phyloP scores from a whole-genome alignment of 2,888 invertebrate genomes.

The Euzetes globulus region DNA sequence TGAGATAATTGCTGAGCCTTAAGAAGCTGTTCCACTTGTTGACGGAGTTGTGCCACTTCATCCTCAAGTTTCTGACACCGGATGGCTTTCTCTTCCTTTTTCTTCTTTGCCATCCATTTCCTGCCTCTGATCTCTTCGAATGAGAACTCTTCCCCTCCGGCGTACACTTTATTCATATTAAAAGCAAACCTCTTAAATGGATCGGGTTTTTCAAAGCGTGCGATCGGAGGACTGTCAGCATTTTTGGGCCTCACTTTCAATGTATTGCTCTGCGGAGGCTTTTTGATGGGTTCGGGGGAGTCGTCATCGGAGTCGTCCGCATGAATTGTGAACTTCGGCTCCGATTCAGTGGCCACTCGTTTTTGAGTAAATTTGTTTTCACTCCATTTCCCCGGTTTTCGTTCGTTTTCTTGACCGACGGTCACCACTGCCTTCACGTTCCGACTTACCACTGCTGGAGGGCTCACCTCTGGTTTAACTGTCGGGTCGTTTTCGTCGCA shows the following conservation, averaged over 20 bases:
- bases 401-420: conserved; percentile 59
- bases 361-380: conserved; percentile 46
- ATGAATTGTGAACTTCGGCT: conserved; percentile 43
- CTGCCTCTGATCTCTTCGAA: conserved; percentile 58
- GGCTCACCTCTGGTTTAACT: background rate
- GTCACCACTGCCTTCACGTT: background rate
- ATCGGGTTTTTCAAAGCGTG: conserved; percentile 58
- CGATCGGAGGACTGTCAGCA: conserved; percentile 47
- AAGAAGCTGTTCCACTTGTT: background rate
- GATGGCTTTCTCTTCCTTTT: background rate
- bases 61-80: background rate
- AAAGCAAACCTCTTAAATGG: conserved; percentile 60
- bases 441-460: background rate
- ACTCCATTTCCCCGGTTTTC: conserved; percentile 64
- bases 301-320: conserved; percentile 8
- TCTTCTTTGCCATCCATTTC: conserved; percentile 16
- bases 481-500: conserved; percentile 20
- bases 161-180: conserved; percentile 59
- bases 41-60: conserved; percentile 9
- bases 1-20: background rate
- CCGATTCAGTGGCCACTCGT: conserved; percentile 35
- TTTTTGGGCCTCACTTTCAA: conserved; percentile 22
- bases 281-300: conserved; percentile 27
- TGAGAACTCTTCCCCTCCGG: conserved; percentile 61
- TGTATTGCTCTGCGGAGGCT: conserved; percentile 30